Conservation (phyloP, 2,113 vertebrate genomes). For the Boleophthalmus pectinirostris region DNA sequence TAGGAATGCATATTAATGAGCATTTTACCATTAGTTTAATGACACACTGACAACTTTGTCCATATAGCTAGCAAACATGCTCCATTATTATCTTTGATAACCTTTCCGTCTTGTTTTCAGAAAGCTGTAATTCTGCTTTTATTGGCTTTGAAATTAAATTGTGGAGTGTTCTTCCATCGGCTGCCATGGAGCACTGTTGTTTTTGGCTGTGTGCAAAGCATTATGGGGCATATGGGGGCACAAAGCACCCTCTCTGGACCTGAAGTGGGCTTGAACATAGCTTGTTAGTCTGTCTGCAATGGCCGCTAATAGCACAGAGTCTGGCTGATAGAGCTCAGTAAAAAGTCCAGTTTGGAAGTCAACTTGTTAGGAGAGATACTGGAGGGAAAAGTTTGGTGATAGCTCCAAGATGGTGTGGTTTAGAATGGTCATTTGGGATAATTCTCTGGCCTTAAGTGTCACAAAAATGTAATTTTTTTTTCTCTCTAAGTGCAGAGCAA, state of each 20-base stretch:
- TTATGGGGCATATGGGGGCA: conserved; percentile 9
- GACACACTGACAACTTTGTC: neutral
- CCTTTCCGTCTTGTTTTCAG: neutral
- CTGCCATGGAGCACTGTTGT: conserved; percentile 23
- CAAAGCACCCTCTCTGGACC: conserved; percentile 21
- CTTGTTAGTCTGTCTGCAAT: conserved; percentile 53
- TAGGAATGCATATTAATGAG: neutral
- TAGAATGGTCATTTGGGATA: conserved; percentile 43
- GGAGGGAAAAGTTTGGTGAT: conserved; percentile 38
- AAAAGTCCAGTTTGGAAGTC: conserved; percentile 24
- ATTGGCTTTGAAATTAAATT: conserved; percentile 12
- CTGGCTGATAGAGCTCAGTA: neutral
- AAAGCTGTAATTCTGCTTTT: neutral
- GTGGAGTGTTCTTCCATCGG: conserved; percentile 17
- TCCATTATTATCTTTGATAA: neutral
- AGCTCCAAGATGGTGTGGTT: conserved; percentile 25
- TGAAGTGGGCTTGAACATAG: conserved; percentile 19
- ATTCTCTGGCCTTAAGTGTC: conserved; percentile 45
- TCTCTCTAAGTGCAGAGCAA: conserved; percentile 33
- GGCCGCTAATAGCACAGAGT: conserved; percentile 36
- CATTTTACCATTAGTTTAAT: neutral
- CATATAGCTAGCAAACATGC: neutral
- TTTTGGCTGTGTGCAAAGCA: conserved; percentile 23
- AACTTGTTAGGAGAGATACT: conserved; percentile 44
- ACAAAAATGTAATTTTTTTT: conserved; percentile 29